phyloP scores from a whole-genome alignment of 2,113 vertebrate genomes.

The Cephalophus harveyi region DNA sequence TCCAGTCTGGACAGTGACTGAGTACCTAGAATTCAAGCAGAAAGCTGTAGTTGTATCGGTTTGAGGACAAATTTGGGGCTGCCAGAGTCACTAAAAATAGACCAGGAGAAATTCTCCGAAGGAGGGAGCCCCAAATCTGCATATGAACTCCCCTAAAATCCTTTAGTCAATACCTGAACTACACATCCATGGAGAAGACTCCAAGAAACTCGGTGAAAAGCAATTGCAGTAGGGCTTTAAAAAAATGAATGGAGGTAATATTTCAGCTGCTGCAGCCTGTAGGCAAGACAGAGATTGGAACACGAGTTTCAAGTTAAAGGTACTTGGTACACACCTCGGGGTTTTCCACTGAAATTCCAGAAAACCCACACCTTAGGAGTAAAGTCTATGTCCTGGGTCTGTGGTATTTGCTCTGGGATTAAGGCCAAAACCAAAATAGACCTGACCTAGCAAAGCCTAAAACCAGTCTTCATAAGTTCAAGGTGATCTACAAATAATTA shows the following conservation, averaged over 20 bases:
- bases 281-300: neutral
- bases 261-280: neutral
- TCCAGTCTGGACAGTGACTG: neutral
- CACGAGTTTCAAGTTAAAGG: neutral
- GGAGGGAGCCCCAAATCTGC: neutral
- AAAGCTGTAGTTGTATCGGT: neutral
- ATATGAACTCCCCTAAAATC: neutral
- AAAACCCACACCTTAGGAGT: neutral
- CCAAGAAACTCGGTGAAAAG: neutral
- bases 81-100: neutral
- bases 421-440: neutral
- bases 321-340: neutral
- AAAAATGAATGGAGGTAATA: neutral
- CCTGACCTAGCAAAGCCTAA: neutral
- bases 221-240: neutral
- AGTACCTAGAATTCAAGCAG: neutral
- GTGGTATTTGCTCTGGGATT: neutral
- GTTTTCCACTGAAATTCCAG: neutral
- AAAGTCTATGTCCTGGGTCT: neutral
- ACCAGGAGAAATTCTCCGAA: neutral
- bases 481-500: neutral
- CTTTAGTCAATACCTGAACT: neutral
- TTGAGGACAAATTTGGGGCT: neutral
- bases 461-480: neutral
- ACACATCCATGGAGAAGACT: neutral